A percentile compares a stretch with the other conserved stretches of the same genome.
Evolutionary conservation across 2,888 invertebrate genomes (phyloP).

Genomic region (Volucella bombylans): DNA sequence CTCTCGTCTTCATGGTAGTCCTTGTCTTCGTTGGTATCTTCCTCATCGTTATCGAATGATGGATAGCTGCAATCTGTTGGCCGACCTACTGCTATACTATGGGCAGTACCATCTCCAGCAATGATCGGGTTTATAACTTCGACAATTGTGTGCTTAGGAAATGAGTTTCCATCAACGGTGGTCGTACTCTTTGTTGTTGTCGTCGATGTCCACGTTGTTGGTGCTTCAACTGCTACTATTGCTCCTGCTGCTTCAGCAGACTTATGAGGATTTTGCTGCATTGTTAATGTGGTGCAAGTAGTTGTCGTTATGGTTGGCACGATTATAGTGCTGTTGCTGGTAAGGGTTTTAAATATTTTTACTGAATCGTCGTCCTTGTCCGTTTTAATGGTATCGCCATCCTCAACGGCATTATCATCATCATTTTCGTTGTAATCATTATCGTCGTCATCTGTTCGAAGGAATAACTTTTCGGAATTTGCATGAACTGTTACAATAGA

Average conservation of each 20-base stretch:
- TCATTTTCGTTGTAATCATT: slow-evolving; percentile 54
- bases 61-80: slow-evolving; percentile 78
- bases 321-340: slow-evolving; percentile 29
- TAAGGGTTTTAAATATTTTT: slow-evolving; percentile 57
- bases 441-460: slow-evolving; percentile 78
- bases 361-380: slow-evolving; percentile 43
- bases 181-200: slow-evolving; percentile 39
- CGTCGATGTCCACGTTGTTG: slow-evolving; percentile 43
- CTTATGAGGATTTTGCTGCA: slow-evolving; percentile 77
- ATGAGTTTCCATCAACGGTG: slow-evolving; percentile 58
- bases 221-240: slow-evolving; percentile 15
- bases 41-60: slow-evolving; percentile 77
- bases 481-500: slow-evolving; percentile 83
- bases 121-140: slow-evolving; percentile 82
- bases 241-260: slow-evolving; percentile 42
- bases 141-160: slow-evolving; percentile 80
- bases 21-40: slow-evolving; percentile 42
- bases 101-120: slow-evolving; percentile 81
- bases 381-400: slow-evolving; percentile 63
- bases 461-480: slow-evolving; percentile 81
- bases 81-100: slow-evolving; percentile 81
- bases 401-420: slow-evolving; percentile 76
- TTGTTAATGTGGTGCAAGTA: slow-evolving; percentile 75
- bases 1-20: slow-evolving; percentile 62
- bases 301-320: slow-evolving; percentile 57